Evolutionary conservation across 2,888 invertebrate genomes (phyloP), one percentile per base, ranked within the genome.

Genomic region (Diadromus collaris): DNA sequence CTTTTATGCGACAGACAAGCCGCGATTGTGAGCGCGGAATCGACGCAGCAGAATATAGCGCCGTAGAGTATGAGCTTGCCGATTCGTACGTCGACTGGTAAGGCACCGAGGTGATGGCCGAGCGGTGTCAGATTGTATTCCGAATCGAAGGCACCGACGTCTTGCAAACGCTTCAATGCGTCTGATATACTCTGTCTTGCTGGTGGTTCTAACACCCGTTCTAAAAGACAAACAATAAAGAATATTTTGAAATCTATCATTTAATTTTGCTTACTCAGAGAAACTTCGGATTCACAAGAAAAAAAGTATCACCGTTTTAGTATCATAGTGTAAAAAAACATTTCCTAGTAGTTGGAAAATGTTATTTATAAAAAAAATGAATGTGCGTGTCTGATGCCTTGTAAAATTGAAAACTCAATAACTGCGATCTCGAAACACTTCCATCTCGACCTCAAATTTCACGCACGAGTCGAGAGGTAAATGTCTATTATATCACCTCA

Each of bases 51-150:
- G 89, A 99, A 96, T 79, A 98, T 96, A 13, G 98, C 96, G 0
- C 98, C 97, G 86, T 96, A 97, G 7, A 99, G 90, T 93, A 99
- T 96, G 82, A 98, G 93, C 88, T 98, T 97, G n/a, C 97, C 98
- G 84, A 98, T 95, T 83, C 97, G 93, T 3, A 96, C 96, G 88
- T 98, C 98, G 0, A 99, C 96, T 0, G 98, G 98, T 74, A 99
- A 90, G 0, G 96, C 95, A 0, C 97, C 95, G 68, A 98, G 92
- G 90, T 98, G 97, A 82, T 95, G 95, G 0, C 98, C 98, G 6
- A 98, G 91, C 0, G 97, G 95, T 0, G 98, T 98, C 71, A 98
- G 92, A 79, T 94, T 93, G 83, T 94, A 94, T 0, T 92, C 92
- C 69, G 93, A 93, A 91, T 97, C 97, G 69, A 98, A 90, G 0